Conservation (phyloP, 2,888 invertebrate species). For the Heteromurus nitidus region DNA sequence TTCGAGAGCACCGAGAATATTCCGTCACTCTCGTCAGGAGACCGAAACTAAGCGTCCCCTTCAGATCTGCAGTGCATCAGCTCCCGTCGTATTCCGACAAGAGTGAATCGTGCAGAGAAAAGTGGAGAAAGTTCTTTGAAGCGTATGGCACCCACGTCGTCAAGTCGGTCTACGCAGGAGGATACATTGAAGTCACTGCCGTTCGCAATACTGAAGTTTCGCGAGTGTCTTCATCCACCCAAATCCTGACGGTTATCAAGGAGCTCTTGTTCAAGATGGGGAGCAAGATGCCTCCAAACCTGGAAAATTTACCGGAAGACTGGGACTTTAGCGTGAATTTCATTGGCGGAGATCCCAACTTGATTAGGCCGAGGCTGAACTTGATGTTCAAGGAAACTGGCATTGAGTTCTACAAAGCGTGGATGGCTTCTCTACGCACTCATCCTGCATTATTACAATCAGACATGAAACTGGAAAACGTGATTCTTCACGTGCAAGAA, state of each 20-base stretch:
- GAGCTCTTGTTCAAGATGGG: not conserved
- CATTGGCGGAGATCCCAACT: slow-evolving; percentile 19
- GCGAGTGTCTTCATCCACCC: not conserved
- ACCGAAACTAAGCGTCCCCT: not conserved
- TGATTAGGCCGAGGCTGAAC: not conserved
- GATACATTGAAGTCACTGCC: slow-evolving; percentile 22
- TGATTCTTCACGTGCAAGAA: not conserved
- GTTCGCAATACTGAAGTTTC: not conserved
- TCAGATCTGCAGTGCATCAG: slow-evolving; percentile 1
- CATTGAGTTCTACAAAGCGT: not conserved
- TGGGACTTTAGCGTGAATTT: slow-evolving; percentile 8
- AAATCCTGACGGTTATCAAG: not conserved
- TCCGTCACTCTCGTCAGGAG: not conserved
- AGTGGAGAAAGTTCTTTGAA: slow-evolving; percentile 11
- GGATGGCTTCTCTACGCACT: not conserved
- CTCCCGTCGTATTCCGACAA: not conserved
- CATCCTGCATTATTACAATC: not conserved
- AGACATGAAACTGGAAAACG: not conserved
- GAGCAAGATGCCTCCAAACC: not conserved
- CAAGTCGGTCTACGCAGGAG: slow-evolving; percentile 29
- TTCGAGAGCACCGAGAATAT: not conserved
- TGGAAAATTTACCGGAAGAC: not conserved
- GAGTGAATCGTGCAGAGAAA: not conserved
- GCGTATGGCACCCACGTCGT: slow-evolving; percentile 25
- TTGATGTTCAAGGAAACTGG: not conserved